Evolutionary conservation across 2,888 invertebrate genomes (phyloP).

Genomic region (Agrochola litura): DNA sequence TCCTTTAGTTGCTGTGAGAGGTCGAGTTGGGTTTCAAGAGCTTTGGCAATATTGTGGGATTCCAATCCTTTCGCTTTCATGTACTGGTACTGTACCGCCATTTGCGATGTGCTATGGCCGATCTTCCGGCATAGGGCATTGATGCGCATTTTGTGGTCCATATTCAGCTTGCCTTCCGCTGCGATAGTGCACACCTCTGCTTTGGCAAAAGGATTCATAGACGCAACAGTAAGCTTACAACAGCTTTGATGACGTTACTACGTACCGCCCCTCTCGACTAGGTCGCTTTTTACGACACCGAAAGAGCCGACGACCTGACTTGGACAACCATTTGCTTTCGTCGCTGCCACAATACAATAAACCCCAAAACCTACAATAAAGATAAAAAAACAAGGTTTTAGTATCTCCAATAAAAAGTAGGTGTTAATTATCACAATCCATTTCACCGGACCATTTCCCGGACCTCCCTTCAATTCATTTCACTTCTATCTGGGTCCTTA

Average conservation of each 20-base stretch:
- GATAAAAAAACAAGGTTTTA: conserved; percentile 51
- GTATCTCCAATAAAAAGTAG: conserved; percentile 52
- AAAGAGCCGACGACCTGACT: not conserved
- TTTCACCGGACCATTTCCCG: conserved; percentile 30
- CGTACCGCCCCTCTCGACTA: not conserved
- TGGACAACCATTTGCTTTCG: not conserved
- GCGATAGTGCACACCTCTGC: no score
- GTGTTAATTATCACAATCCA: conserved; percentile 54
- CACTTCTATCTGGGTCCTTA: conserved; percentile 45
- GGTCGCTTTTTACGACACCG: not conserved
- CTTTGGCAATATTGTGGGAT: no score
- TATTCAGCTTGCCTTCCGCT: no score
- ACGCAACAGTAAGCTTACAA: not conserved
- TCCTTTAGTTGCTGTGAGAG: no score
- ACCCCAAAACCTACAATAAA: conserved; percentile 35
- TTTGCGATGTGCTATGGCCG: no score
- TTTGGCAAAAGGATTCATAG: not conserved
- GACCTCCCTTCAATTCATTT: conserved; percentile 47
- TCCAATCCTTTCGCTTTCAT: no score
- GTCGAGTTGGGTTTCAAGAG: no score
- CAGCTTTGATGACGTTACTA: not conserved
- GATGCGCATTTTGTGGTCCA: no score
- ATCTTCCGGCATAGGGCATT: no score
- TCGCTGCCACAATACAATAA: conserved; percentile 20
- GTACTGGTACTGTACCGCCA: no score